These are phyloP conservation scores for Macrotis lagotis DNA, from an alignment of 2,113 vertebrate genomes.

Conservation along the genomic window DNA sequence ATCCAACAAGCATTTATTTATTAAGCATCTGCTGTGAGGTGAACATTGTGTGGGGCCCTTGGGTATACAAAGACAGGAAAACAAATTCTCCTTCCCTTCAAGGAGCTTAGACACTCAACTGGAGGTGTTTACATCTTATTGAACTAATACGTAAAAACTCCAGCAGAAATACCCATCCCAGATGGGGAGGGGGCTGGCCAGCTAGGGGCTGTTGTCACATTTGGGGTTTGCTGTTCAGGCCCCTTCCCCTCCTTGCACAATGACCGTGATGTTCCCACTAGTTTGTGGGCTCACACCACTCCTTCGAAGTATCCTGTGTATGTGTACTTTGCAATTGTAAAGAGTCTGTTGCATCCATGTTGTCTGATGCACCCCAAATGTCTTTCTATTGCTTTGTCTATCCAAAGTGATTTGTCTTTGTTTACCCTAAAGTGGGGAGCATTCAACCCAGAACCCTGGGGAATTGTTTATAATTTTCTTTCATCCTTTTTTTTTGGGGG, in stretches of 20 bases:
- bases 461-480: slow-evolving; percentile 73
- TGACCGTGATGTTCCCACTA: not conserved
- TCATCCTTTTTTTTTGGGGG: slow-evolving; percentile 1
- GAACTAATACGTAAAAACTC: not conserved
- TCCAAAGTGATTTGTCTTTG: slow-evolving; percentile 44
- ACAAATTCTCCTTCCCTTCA: not conserved
- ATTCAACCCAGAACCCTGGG: slow-evolving; percentile 62
- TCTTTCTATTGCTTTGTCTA: slow-evolving; percentile 31
- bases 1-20: not conserved
- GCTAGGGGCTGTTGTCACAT: not conserved
- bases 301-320: slow-evolving; percentile 28
- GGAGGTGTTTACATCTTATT: not conserved
- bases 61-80: not conserved
- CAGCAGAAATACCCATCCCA: not conserved
- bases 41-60: not conserved
- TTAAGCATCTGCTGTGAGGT: not conserved
- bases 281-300: not conserved
- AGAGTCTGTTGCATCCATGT: slow-evolving; percentile 10
- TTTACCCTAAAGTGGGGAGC: not conserved
- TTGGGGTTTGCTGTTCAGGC: not conserved
- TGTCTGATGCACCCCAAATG: slow-evolving; percentile 50
- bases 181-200: not conserved
- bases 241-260: not conserved
- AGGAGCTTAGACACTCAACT: not conserved
- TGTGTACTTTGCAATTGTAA: slow-evolving; percentile 61